Percentiles rank a stretch among this genome's conserved stretches.
Conservation (phyloP, 2,113 vertebrate species). For the Zootoca vivipara region DNA sequence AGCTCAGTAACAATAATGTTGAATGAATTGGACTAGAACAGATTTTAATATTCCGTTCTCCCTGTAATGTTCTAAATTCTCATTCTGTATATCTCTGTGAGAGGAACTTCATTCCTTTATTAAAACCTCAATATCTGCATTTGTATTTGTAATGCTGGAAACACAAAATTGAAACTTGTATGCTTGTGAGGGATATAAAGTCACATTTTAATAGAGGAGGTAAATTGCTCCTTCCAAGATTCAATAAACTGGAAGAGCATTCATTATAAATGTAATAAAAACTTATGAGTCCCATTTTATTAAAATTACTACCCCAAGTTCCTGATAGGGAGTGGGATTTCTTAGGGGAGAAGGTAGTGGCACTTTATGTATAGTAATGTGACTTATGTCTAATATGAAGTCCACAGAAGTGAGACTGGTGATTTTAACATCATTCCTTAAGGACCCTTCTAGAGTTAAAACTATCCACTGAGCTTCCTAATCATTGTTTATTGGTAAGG, state of each 20-base stretch:
- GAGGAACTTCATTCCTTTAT: slow-evolving; percentile 66
- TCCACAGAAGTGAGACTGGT: slow-evolving; percentile 51
- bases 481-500: slow-evolving; percentile 11
- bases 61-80: slow-evolving; percentile 50
- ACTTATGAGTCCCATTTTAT: slow-evolving; percentile 76
- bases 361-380: slow-evolving; percentile 61
- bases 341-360: slow-evolving; percentile 59
- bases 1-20: slow-evolving; percentile 37
- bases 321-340: slow-evolving; percentile 64
- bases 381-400: slow-evolving; percentile 58
- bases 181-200: slow-evolving; percentile 74
- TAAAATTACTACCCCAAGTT: slow-evolving; percentile 74
- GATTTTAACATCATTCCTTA: slow-evolving; percentile 55
- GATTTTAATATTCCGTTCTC: slow-evolving; percentile 49
- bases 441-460: slow-evolving; percentile 33
- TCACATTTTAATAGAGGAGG: slow-evolving; percentile 75
- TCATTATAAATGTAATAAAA: slow-evolving; percentile 81
- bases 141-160: slow-evolving; percentile 67
- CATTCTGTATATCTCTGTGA: slow-evolving; percentile 20
- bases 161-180: slow-evolving; percentile 69
- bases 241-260: slow-evolving; percentile 76
- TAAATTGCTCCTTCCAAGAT: slow-evolving; percentile 74
- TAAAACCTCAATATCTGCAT: slow-evolving; percentile 68
- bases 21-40: slow-evolving; percentile 40
- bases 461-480: slow-evolving; percentile 42